phyloP scores from a whole-genome alignment of 2,113 vertebrate species.

The human region DNA sequence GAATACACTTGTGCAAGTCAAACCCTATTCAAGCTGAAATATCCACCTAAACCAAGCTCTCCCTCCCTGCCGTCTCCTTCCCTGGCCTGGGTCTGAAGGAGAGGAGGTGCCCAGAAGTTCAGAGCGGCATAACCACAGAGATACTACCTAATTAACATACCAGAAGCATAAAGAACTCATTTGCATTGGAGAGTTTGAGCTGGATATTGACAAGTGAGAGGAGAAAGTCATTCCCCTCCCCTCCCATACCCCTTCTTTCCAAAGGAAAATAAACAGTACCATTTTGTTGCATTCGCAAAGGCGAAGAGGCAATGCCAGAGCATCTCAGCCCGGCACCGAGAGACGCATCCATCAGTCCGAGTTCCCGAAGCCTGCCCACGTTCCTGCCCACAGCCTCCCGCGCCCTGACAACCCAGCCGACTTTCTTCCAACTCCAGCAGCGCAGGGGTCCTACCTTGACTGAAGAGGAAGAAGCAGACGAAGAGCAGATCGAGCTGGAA shows the following conservation, averaged over 20 bases:
- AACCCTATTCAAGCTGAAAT: background rate
- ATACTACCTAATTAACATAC: constrained; percentile 65
- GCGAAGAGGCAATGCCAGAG: constrained; percentile 39
- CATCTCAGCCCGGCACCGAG: background rate
- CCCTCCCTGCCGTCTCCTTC: background rate
- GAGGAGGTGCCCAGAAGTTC: constrained; percentile 53
- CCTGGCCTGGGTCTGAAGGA: background rate
- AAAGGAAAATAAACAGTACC: constrained; percentile 58
- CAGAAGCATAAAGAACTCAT: constrained; percentile 69
- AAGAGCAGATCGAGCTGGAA: constrained; percentile 84
- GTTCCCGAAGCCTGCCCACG: constrained; percentile 15
- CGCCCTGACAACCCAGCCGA: constrained; percentile 17
- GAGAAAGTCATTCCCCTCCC: constrained; percentile 34
- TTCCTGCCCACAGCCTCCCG: background rate
- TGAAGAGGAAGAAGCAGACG: constrained; percentile 82
- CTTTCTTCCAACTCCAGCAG: constrained; percentile 68
- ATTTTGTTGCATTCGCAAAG: constrained; percentile 61
- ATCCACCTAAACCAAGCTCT: constrained; percentile 20
- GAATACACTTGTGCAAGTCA: constrained; percentile 26
- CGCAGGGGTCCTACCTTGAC: constrained; percentile 83
- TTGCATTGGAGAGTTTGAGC: constrained; percentile 72
- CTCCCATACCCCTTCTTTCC: constrained; percentile 35
- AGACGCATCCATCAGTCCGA: constrained; percentile 44
- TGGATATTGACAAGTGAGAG: constrained; percentile 43
- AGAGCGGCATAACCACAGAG: constrained; percentile 22